phyloP scores from a whole-genome alignment of 2,888 invertebrate genomes.

The Luperina testacea region DNA sequence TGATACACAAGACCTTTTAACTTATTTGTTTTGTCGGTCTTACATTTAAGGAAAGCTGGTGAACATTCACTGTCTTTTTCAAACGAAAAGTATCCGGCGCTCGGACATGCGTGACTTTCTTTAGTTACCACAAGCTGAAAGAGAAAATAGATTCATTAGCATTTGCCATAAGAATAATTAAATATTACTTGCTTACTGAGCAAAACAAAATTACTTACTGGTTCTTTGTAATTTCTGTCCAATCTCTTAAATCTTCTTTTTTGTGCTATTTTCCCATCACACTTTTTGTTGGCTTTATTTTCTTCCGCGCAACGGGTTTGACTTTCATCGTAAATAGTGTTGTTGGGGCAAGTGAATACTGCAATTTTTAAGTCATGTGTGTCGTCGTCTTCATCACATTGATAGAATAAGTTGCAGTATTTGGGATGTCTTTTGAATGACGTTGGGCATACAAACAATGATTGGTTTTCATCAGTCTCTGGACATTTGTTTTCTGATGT shows the following conservation, averaged over 20 bases:
- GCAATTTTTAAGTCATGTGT: constrained; percentile 93
- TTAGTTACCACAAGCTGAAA: constrained; percentile 91
- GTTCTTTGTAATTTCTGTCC: constrained; percentile 87
- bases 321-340: constrained; percentile 93
- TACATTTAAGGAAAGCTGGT: constrained; percentile 93
- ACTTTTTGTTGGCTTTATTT: constrained; percentile 89
- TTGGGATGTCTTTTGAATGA: constrained; percentile 95
- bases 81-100: constrained; percentile 92
- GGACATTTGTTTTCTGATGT: constrained; percentile 83
- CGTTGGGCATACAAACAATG: constrained; percentile 94
- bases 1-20: constrained; percentile 93
- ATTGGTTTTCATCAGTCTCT: constrained; percentile 92
- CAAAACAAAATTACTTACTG: constrained; percentile 85
- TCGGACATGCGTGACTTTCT: constrained; percentile 91
- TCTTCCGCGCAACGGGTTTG: constrained; percentile 93
- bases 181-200: not conserved
- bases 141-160: constrained; percentile 10
- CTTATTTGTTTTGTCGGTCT: constrained; percentile 83
- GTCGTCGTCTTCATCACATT: constrained; percentile 92
- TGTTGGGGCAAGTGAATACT: constrained; percentile 93
- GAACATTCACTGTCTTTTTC: constrained; percentile 92
- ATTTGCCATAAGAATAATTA: not conserved
- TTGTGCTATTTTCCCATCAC: constrained; percentile 90
- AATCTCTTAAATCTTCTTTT: constrained; percentile 89
- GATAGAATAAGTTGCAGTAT: constrained; percentile 95